Conservation (phyloP, 2,797 vertebrate species). For the Tolypeutes matacus region DNA sequence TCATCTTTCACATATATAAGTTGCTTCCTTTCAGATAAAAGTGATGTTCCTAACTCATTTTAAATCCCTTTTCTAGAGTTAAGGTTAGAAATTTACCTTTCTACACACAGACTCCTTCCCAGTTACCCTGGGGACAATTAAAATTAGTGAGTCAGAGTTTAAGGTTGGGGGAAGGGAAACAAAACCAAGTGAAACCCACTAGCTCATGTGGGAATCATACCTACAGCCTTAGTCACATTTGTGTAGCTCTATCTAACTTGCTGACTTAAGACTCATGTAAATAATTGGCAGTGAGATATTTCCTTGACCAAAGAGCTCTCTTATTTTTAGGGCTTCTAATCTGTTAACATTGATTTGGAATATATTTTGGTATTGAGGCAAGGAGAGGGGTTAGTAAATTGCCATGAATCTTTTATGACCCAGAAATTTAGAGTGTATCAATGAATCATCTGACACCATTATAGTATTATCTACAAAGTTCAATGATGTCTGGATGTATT, state of each 20-base stretch:
- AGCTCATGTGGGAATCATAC: background rate
- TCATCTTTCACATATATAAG: background rate
- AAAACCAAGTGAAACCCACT: background rate
- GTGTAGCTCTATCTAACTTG: background rate
- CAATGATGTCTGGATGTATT: background rate
- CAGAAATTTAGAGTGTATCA: background rate
- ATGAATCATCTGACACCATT: background rate
- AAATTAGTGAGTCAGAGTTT: background rate
- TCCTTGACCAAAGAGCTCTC: background rate
- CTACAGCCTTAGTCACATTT: background rate
- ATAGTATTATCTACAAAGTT: background rate
- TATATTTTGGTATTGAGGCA: background rate
- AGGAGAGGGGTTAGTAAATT: background rate
- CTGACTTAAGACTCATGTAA: background rate
- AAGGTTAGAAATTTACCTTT: background rate
- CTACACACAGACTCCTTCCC: background rate
- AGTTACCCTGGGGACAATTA: background rate
- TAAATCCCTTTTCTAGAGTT: slow-evolving; percentile 14
- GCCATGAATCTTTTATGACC: background rate
- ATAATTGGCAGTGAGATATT: background rate
- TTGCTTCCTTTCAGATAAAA: background rate
- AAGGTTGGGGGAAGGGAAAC: fast-evolving
- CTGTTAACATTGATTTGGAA: slow-evolving; percentile 13
- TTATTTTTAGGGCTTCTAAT: background rate
- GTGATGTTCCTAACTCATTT: background rate